Evolutionary conservation across 30 jellyfish, hydroid and myxozoan genomes (phyloP).

Genomic region (Turritopsis rubra): DNA sequence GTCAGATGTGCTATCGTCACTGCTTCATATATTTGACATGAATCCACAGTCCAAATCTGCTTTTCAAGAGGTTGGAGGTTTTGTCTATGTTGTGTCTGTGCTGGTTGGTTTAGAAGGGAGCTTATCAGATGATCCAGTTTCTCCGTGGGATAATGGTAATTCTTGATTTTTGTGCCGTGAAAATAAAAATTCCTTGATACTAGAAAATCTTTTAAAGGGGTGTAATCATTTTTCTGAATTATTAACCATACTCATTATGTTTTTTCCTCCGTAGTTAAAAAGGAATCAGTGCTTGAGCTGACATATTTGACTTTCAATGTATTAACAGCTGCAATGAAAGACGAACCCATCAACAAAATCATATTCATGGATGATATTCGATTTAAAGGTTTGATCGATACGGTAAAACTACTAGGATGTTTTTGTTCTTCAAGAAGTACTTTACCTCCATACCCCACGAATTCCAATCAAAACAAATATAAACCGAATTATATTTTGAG

Average conservation of each 20-base stretch:
- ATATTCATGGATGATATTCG: conserved; percentile 94
- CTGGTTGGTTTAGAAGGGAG: conserved; percentile 87
- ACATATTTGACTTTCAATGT: conserved; percentile 80
- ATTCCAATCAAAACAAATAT: neutral
- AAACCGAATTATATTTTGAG: conserved; percentile 10
- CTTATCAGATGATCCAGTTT: conserved; percentile 61
- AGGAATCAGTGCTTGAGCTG: conserved; percentile 57
- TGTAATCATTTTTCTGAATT: neutral
- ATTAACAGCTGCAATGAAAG: conserved; percentile 87
- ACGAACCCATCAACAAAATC: conserved; percentile 77
- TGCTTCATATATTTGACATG: conserved; percentile 74
- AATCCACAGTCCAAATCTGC: conserved; percentile 61
- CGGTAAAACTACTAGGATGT: conserved; percentile 84
- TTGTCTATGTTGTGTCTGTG: conserved; percentile 78
- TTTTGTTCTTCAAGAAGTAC: conserved; percentile 40
- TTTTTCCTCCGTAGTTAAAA: conserved; percentile 36
- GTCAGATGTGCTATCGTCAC: conserved; percentile 60
- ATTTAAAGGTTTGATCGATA: conserved; percentile 83
- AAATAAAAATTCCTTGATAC: too few relatives aligned
- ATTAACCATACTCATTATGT: neutral
- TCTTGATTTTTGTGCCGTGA: too few relatives aligned
- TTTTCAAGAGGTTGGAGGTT: conserved; percentile 91
- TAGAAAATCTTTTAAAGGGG: too few relatives aligned
- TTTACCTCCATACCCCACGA: conserved; percentile 28
- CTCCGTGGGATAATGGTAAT: conserved; percentile 66